Conservation (phyloP, 2,888 invertebrate species). For the Desoria tigrina region DNA sequence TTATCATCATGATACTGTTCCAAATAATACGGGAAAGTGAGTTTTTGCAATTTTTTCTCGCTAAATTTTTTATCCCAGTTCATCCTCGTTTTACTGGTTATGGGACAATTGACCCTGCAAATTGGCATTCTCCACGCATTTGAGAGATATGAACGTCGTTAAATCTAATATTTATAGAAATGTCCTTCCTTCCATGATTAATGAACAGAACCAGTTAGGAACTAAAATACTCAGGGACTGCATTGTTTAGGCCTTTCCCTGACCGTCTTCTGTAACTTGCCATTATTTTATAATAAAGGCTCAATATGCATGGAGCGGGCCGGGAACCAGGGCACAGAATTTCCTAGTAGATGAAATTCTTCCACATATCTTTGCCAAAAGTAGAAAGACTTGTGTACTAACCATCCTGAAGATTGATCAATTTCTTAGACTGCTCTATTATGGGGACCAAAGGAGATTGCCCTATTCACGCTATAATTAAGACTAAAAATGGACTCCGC, state of each 20-base stretch:
- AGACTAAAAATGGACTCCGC: no score
- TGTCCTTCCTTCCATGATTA: slow-evolving; percentile 18
- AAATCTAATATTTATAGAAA: slow-evolving; percentile 19
- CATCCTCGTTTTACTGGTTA: slow-evolving; percentile 5
- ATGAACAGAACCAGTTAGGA: slow-evolving; percentile 1
- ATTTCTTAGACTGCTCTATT: no score
- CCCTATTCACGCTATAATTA: no score
- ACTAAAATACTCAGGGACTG: not conserved
- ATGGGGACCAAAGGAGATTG: no score
- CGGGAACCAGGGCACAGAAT: no score
- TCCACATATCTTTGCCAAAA: no score
- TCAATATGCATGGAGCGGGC: no score
- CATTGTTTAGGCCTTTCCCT: not conserved
- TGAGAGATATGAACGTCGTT: slow-evolving; percentile 3
- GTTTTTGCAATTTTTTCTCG: not conserved
- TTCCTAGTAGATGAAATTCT: no score
- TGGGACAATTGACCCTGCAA: slow-evolving; percentile 16
- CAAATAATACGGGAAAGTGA: not conserved
- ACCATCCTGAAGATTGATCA: no score
- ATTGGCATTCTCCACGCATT: slow-evolving; percentile 13
- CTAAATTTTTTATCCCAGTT: not conserved
- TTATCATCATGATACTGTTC: not conserved
- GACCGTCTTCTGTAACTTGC: no score
- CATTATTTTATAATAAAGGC: no score
- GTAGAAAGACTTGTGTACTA: no score